Conservation (phyloP, 1,140 invertebrate species). For the Leptonema lineaticorne region DNA sequence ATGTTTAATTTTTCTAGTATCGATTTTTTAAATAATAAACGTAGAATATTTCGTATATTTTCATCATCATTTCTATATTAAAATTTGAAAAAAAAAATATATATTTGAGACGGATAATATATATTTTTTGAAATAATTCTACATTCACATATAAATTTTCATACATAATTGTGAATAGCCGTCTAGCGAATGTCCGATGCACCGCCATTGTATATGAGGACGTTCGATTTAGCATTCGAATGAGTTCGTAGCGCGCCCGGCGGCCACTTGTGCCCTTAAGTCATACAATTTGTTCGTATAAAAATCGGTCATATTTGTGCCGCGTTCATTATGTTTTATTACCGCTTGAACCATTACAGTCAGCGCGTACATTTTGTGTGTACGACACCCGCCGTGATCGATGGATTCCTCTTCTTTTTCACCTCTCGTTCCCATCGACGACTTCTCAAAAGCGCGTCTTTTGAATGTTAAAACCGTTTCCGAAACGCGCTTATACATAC, state of each 20-base stretch:
- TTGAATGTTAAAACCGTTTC: neutral
- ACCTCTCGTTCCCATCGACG: neutral
- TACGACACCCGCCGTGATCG: neutral
- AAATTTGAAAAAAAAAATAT: too few species aligned
- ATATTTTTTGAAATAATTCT: too few species aligned
- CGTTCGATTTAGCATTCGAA: slow-evolving; percentile 5
- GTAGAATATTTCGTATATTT: too few species aligned
- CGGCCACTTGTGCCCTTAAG: neutral
- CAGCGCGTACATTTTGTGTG: neutral
- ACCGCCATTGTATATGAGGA: too few species aligned
- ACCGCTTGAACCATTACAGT: neutral
- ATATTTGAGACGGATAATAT: too few species aligned
- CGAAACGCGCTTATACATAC: neutral
- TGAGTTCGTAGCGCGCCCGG: neutral
- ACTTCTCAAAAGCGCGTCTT: neutral
- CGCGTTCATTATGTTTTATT: neutral
- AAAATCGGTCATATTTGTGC: slow-evolving; percentile 8
- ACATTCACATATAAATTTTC: too few species aligned
- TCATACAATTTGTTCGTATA: slow-evolving; percentile 6
- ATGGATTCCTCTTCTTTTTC: neutral
- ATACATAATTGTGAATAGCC: too few species aligned
- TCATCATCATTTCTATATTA: too few species aligned
- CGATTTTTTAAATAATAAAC: too few species aligned
- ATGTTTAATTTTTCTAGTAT: too few species aligned
- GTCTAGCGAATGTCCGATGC: too few species aligned